phyloP scores from a whole-genome alignment of 2,888 invertebrate genomes.

The Pilophorus perplexus region DNA sequence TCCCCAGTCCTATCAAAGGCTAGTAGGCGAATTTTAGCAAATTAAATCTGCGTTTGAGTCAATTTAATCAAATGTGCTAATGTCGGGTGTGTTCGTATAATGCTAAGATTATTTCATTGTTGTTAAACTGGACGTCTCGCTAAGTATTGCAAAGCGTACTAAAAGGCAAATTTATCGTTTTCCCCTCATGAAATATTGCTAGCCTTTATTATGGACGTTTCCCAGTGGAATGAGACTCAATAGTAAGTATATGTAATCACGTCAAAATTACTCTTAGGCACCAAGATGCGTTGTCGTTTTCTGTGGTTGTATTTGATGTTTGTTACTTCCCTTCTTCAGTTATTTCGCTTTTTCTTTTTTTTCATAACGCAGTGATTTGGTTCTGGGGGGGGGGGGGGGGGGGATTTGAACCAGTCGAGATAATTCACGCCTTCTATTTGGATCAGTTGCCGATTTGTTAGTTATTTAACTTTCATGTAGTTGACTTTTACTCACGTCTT shows the following conservation, averaged over 20 bases:
- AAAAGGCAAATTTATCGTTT: conserved; percentile 46
- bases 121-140: conserved; percentile 3
- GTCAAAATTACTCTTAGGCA: conserved; percentile 43
- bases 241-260: conserved; percentile 48
- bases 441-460: too few relatives aligned
- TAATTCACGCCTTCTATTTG: too few relatives aligned
- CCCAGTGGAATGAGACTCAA: conserved; percentile 46
- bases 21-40: conserved; percentile 6
- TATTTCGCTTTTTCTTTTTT: too few relatives aligned
- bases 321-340: neutral
- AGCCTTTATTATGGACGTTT: conserved; percentile 49
- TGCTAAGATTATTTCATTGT: conserved; percentile 10
- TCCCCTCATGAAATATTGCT: conserved; percentile 48
- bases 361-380: too few relatives aligned
- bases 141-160: conserved; percentile 33
- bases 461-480: too few relatives aligned
- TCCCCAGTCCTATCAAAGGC: conserved; percentile 19
- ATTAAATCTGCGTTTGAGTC: too few relatives aligned
- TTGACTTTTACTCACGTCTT: too few relatives aligned
- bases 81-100: too few relatives aligned
- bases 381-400: too few relatives aligned
- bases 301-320: conserved; percentile 39
- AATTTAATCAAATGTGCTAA: too few relatives aligned
- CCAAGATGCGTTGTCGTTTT: conserved; percentile 43
- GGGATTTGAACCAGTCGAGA: too few relatives aligned